Evolutionary conservation across 2,797 vertebrate genomes (phyloP), one percentile per base, ranked within the genome.

Genomic region (Merluccius polli): DNA sequence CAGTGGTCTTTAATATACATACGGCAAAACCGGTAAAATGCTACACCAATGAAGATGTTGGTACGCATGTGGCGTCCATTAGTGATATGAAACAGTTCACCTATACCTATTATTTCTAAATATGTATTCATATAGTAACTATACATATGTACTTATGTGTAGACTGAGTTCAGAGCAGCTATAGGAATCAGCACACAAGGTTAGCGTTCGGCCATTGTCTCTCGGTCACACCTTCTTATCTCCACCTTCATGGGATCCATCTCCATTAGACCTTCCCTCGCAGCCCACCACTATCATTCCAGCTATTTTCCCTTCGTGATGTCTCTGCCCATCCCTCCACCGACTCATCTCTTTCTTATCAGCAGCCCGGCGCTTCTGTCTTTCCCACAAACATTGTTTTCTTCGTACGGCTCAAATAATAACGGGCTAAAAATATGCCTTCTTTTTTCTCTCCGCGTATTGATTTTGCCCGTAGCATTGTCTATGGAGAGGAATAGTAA

Each of bases 371-470:
- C 87, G 83, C 89, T 87, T 90, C 87, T 90, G 89, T 86, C 90
- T 89, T 92, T 92, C 90, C 87, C 89, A 90, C 91, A 91, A 91
- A 92, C 90, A 86, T 86, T 81, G 86, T 93, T 94, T 94, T 94
- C 93, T 93, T 93, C 93, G 92, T 91, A 90, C 91, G 81, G 90
- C 90, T 90, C 93, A 90, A 92, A 94, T 95, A 93, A 95, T 95
- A 93, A 94, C 93, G 88, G 89, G 92, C 94, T 96, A 95, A 96
- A 95, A 96, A 95, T 95, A 95, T 95, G 94, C 94, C 91, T 92
- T 88, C 89, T 92, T 92, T 93, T 91, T 93, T 90, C n/a, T 93
- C 91, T 84, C 87, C 76, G 79, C 84, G 89, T 95, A 95, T 95
- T 91, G 95, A 96, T 96, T 95, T 93, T 94, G 94, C 94, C 93